Evolutionary conservation across 2,797 vertebrate species (phyloP).

Genomic region (Oryzias sinensis): DNA sequence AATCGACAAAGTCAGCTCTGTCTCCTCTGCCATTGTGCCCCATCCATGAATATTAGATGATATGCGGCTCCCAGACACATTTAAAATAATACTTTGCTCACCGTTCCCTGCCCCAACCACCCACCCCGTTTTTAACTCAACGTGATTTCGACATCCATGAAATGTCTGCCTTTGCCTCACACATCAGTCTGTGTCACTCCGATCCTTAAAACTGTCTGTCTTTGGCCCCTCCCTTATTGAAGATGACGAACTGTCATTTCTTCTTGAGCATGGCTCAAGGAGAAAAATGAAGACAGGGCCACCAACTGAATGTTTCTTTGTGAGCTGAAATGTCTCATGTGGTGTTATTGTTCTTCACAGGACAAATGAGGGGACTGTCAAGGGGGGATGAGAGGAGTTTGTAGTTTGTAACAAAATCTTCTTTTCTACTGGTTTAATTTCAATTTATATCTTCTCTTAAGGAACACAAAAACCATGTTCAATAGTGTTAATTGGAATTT

Average conservation of each 20-base stretch:
- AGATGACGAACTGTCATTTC: slow-evolving; percentile 13
- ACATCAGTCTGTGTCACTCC: slow-evolving; percentile 28
- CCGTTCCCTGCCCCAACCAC: slow-evolving; percentile 7
- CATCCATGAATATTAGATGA: slow-evolving; percentile 13
- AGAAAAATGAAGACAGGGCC: slow-evolving; percentile 14
- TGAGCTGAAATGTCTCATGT: not conserved
- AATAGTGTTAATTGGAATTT: slow-evolving; percentile 46
- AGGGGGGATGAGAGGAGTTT: not conserved
- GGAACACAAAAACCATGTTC: slow-evolving; percentile 14
- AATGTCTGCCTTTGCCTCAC: slow-evolving; percentile 4
- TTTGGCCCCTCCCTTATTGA: slow-evolving; percentile 2
- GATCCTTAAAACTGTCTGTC: slow-evolving; percentile 23
- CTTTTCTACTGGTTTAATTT: slow-evolving; percentile 18
- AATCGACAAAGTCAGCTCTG: not conserved
- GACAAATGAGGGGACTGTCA: slow-evolving; percentile 3
- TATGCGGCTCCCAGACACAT: not conserved
- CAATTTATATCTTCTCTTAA: slow-evolving; percentile 14
- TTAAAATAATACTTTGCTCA: slow-evolving; percentile 7
- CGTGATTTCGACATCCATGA: slow-evolving; percentile 23
- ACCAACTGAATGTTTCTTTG: slow-evolving; percentile 15
- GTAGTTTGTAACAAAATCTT: slow-evolving; percentile 21
- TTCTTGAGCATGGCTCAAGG: slow-evolving; percentile 14
- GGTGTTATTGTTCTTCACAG: too few species aligned
- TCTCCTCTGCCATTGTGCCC: slow-evolving; percentile 2
- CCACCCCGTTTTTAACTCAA: not conserved